Base-by-base conservation (phyloP, 2,888 invertebrate genomes). In the Yponomeuta plumbellus region DNA sequence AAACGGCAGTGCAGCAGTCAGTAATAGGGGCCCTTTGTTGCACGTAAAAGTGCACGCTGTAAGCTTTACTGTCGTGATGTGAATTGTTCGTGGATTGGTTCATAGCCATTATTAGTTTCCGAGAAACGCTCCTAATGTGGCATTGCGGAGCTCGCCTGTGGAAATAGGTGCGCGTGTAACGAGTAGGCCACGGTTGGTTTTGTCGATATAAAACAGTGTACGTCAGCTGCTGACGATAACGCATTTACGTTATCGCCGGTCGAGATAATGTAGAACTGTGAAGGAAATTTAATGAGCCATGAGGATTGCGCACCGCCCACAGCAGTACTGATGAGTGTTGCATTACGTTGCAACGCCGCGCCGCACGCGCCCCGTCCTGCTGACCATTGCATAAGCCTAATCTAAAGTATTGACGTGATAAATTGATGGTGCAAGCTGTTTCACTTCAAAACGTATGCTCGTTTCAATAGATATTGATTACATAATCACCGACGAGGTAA, bases 31-130 rank as follows among this genome's bases (percentile, higher is more conserved):
- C 70, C 74, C 75, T 79, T 80, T 81, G 78, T 80, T 78, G 74
- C 73, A 68, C 69, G 74, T 74, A 74, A 76, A 75, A 76, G 73
- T 74, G 74, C 73, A 71, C 69, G 71, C 74, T 71, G 72, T 72
- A 70, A 73, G 74, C 68, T 69, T 70, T 72, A 70, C 73, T 74
- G 76, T 79, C 79, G 79, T 78, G 80, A 75, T 74, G 72, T 72
- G 74, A 75, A 64, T 52, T 59, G 40, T 40, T 40, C 65, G 40
- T 59, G 65, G 56, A 65, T 65, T 65, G 65, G 59, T 34, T 56
- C 22, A 40, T 26, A 63, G 77, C 77, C 76, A 78, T 80, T 80
- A 81, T 76, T 76, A 75, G 72, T 75, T 82, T 80, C 81, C 77
- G 68, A 80, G 81, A 83, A 52, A 83, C 74, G 68, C 59, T 44